Base-by-base conservation (phyloP, 2,797 vertebrate genomes). In the Gymnothorax reevesii region DNA sequence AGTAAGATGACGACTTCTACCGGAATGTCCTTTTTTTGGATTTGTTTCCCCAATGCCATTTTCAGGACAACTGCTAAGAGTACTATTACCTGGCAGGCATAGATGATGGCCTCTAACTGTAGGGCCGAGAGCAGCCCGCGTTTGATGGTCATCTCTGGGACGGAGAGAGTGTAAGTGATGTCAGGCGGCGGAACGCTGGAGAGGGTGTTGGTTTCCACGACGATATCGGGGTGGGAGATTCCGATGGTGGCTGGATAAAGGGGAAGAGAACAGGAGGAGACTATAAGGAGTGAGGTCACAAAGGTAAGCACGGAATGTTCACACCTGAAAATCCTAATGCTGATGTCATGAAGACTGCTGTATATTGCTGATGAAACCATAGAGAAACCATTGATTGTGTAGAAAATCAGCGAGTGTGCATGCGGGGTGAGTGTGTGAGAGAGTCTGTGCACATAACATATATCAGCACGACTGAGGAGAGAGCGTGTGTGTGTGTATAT, bases 101-200 rank as follows among this genome's bases (percentile, higher is more conserved):
- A 99, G 86, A 98, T 95, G 91, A 99, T 97, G 87, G 98, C 98
- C 92, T 99, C 98, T 83, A 99, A 95, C 95, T 99, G 98, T 90
- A 99, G 95, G 83, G 98, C 99, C 0, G 99, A 99, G 86, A 99
- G 96, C 27, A 95, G 92, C n/a, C 96, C 96, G 0, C 83, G 92
- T 86, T 95, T 95, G 0, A 97, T 95, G 71, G 96, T 94, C 0
- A 90, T 84, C 83, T 92, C 69, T 0, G 97, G 96, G 89, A 99
- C 96, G 82, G 97, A 96, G 22, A 99, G 95, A 22, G 91, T 93
- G 90, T 99, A 99, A 87, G 97, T 98, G 93, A 99, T 95, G 93
- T 99, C 97, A 0, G 99, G 99, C 0, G 98, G 99, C 6, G 98
- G 98, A 12, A 99, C 98, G 0, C 99, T 99, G 90, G 98, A 99